A percentile compares a stretch with the other conserved stretches of the same genome.
phyloP scores from a whole-genome alignment of 2,888 invertebrate genomes.

The Bruchidius siliquastri region DNA sequence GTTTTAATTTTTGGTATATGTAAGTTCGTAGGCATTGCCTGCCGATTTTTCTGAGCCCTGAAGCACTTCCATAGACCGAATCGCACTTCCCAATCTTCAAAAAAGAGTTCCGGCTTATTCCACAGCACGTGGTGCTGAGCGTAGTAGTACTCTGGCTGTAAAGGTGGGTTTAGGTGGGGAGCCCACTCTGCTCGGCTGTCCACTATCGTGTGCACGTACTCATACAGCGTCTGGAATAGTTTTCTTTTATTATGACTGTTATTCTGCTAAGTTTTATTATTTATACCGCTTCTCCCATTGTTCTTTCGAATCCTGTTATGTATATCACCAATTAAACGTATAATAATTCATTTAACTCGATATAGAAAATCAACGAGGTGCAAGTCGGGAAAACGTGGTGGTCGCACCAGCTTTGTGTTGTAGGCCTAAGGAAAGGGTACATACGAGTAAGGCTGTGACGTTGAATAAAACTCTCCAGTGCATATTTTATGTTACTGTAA shows the following conservation, averaged over 20 bases:
- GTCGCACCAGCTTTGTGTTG: no score
- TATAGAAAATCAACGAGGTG: no score
- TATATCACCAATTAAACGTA: no score
- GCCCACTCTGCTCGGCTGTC: conserved; percentile 55
- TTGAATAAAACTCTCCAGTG: no score
- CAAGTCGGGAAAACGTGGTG: no score
- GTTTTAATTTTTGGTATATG: not conserved
- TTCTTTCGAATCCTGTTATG: no score
- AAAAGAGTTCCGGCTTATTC: conserved; percentile 59
- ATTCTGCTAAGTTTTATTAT: no score
- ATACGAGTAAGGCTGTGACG: no score
- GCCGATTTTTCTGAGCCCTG: conserved; percentile 10
- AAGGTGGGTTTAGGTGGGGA: conserved; percentile 60
- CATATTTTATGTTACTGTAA: no score
- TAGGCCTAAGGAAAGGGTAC: no score
- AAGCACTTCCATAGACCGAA: conserved; percentile 61
- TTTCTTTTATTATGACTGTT: not conserved
- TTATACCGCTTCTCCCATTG: no score
- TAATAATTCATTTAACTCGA: no score
- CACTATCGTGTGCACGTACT: conserved; percentile 55
- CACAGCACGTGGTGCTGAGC: conserved; percentile 54
- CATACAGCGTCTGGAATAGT: conserved; percentile 34
- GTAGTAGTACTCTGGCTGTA: conserved; percentile 51
- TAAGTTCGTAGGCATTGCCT: not conserved
- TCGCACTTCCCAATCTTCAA: conserved; percentile 61